Evolutionary conservation across 2,888 invertebrate genomes (phyloP).

Genomic region (Nasonia oneida): DNA sequence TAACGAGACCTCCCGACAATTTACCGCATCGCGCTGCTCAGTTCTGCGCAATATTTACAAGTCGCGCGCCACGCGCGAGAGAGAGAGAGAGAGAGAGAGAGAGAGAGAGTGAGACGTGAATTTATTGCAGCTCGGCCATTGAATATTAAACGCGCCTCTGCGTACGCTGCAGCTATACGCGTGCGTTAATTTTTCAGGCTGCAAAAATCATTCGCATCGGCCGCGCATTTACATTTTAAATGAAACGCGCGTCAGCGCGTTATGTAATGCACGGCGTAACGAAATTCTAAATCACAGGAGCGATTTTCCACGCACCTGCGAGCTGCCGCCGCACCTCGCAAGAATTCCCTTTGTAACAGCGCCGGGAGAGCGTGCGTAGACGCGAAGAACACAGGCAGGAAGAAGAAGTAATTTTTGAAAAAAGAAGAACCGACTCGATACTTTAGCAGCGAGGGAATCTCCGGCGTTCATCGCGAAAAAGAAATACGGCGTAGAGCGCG

Average conservation of each 20-base stretch:
- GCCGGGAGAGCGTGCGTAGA: not conserved
- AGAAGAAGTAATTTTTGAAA: not conserved
- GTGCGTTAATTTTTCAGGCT: not conserved
- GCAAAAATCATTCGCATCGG: not conserved
- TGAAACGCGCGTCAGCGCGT: not conserved
- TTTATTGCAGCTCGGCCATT: slow-evolving; percentile 1
- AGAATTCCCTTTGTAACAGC: not conserved
- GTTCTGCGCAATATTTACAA: not conserved
- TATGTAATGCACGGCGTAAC: not conserved
- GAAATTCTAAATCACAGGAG: slow-evolving; percentile 25
- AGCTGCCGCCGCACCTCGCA: not conserved
- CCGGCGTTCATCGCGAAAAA: slow-evolving; percentile 26
- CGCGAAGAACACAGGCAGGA: not conserved
- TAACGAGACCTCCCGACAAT: slow-evolving; percentile 4
- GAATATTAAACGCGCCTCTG: too few relatives aligned
- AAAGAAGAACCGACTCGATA: slow-evolving; percentile 9
- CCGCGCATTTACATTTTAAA: slow-evolving; percentile 9
- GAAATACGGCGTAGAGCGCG: slow-evolving; percentile 6
- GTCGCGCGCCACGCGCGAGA: not conserved
- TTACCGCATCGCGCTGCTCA: not conserved
- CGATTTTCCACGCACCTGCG: slow-evolving; percentile 15
- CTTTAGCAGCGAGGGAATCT: slow-evolving; percentile 5
- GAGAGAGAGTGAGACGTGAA: not conserved
- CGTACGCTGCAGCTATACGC: too few relatives aligned
- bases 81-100: too few relatives aligned